Evolutionary conservation across 2,888 invertebrate genomes (phyloP).

Genomic region (Eupithecia pulchellata): DNA sequence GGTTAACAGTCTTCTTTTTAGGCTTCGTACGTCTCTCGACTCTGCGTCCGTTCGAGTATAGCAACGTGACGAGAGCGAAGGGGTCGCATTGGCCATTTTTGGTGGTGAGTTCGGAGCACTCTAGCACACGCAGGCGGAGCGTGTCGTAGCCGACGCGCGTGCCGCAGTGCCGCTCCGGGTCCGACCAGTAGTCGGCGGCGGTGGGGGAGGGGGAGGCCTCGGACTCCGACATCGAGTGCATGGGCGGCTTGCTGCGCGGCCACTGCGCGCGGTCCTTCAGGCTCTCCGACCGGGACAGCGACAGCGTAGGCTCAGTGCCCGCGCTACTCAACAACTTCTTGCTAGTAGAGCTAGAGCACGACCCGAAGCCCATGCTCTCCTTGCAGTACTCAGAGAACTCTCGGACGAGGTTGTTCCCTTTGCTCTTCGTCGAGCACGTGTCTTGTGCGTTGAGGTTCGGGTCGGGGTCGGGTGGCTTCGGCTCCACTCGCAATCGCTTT

Average conservation of each 20-base stretch:
- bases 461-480: slow-evolving; percentile 79
- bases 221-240: slow-evolving; percentile 77
- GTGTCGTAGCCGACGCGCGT: slow-evolving; percentile 79
- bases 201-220: slow-evolving; percentile 75
- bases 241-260: slow-evolving; percentile 74
- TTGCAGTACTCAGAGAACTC: slow-evolving; percentile 77
- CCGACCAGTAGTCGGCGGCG: slow-evolving; percentile 83
- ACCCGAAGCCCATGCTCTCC: slow-evolving; percentile 80
- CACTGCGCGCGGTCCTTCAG: slow-evolving; percentile 78
- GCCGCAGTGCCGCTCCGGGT: slow-evolving; percentile 79
- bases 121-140: slow-evolving; percentile 88
- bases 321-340: slow-evolving; percentile 76
- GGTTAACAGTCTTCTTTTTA: slow-evolving; percentile 95
- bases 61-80: slow-evolving; percentile 92
- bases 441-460: slow-evolving; percentile 61
- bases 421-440: slow-evolving; percentile 68
- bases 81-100: slow-evolving; percentile 97
- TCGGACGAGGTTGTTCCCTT: slow-evolving; percentile 76
- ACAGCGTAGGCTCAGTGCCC: slow-evolving; percentile 73
- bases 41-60: slow-evolving; percentile 92
- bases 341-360: slow-evolving; percentile 79
- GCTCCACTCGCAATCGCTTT: slow-evolving; percentile 81
- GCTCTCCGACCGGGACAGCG: slow-evolving; percentile 80
- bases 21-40: slow-evolving; percentile 93
- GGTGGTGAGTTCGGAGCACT: slow-evolving; percentile 94